Conservation (phyloP, 1,140 invertebrate genomes). For the Drosophila ogumai region DNA sequence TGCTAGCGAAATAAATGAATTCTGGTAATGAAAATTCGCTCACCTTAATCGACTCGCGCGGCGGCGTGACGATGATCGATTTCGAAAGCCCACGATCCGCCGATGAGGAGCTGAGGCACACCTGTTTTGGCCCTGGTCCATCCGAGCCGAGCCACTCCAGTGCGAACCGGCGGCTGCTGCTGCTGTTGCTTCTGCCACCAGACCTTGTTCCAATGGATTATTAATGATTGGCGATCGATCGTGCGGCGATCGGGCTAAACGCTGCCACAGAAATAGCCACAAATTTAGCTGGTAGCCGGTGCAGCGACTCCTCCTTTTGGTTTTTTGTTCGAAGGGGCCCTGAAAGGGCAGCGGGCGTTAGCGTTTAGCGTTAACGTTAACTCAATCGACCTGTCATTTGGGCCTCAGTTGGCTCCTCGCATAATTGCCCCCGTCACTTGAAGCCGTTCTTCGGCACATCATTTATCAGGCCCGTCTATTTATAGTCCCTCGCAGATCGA, state of each 20-base stretch:
- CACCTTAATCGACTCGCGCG: slow-evolving; percentile 67
- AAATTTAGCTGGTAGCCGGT: slow-evolving; percentile 52
- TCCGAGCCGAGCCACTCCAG: slow-evolving; percentile 16
- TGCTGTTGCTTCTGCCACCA: slow-evolving; percentile 19
- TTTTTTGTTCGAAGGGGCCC: slow-evolving; percentile 2
- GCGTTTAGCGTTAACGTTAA: slow-evolving; percentile 84
- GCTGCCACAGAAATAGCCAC: slow-evolving; percentile 71
- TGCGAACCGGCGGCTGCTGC: slow-evolving; percentile 15
- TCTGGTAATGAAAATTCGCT: slow-evolving; percentile 77
- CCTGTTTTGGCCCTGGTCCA: slow-evolving; percentile 65
- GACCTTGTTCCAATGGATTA: slow-evolving; percentile 73
- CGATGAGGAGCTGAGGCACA: slow-evolving; percentile 45
- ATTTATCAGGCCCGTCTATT: slow-evolving; percentile 71
- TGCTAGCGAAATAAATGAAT: slow-evolving; percentile 63
- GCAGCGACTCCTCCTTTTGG: slow-evolving; percentile 20
- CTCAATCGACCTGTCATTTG: slow-evolving; percentile 85
- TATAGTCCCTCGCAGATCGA: slow-evolving; percentile 39
- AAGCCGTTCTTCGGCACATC: slow-evolving; percentile 82
- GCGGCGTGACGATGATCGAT: slow-evolving; percentile 79
- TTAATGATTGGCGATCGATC: slow-evolving; percentile 84
- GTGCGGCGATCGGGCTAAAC: slow-evolving; percentile 61
- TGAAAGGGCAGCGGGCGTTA: slow-evolving; percentile 44
- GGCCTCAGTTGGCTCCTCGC: slow-evolving; percentile 73
- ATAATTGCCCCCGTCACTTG: slow-evolving; percentile 82
- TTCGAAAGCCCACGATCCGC: slow-evolving; percentile 39